Evolutionary conservation across 2,113 vertebrate species (phyloP).

Genomic region (Grus americana): DNA sequence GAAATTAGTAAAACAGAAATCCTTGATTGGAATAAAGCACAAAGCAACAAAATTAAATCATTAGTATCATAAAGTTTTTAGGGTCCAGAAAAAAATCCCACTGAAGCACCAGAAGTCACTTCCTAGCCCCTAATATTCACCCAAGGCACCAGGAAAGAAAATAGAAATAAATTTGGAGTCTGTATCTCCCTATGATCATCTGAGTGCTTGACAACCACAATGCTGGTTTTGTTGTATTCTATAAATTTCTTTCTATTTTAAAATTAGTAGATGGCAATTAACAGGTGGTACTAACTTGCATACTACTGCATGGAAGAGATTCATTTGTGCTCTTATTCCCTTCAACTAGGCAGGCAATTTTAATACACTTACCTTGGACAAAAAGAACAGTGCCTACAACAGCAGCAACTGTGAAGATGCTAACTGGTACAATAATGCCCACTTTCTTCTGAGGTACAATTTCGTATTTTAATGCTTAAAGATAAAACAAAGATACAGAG

Average conservation of each 20-base stretch:
- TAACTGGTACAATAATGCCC: conserved; percentile 19
- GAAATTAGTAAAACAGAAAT: neutral
- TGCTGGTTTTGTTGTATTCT: neutral
- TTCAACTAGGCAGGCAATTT: neutral
- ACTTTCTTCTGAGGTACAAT: conserved; percentile 41
- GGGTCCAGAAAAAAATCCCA: neutral
- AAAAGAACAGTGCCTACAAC: conserved; percentile 67
- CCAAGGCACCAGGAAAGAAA: neutral
- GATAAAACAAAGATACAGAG: conserved; percentile 8
- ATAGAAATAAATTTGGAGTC: neutral
- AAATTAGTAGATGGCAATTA: neutral
- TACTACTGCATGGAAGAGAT: neutral
- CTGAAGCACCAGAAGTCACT: neutral
- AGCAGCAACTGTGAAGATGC: conserved; percentile 3
- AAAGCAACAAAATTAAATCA: neutral
- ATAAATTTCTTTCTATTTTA: neutral
- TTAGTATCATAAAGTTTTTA: neutral
- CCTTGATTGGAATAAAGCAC: neutral
- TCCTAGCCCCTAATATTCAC: neutral
- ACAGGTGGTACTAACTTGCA: neutral
- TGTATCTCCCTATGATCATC: neutral
- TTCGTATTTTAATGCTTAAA: conserved; percentile 71
- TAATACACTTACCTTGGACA: conserved; percentile 62
- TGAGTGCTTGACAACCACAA: neutral
- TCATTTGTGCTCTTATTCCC: neutral